These are phyloP conservation scores for Aporophyla lueneburgensis DNA, from an alignment of 2,888 invertebrate species.

Conservation along the genomic window DNA sequence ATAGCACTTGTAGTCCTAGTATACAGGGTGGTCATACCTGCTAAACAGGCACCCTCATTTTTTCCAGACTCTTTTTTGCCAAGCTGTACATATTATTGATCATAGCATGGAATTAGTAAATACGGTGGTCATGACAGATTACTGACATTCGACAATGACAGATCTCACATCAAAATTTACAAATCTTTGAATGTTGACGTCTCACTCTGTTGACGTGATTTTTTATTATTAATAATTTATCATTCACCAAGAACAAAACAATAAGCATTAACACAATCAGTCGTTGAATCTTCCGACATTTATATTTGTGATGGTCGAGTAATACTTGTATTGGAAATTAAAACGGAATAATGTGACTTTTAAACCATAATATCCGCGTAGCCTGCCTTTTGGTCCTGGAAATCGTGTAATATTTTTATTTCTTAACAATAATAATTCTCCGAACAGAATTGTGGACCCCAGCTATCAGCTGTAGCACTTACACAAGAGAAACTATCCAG, in stretches of 20 bases:
- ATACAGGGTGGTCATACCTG: no score
- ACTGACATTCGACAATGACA: slow-evolving; percentile 17
- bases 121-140: background rate
- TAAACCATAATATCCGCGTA: slow-evolving; percentile 21
- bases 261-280: slow-evolving; percentile 6
- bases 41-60: no score
- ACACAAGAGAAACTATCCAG: background rate
- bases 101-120: background rate
- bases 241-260: slow-evolving; percentile 50
- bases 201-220: slow-evolving; percentile 31
- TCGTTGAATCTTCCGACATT: slow-evolving; percentile 5
- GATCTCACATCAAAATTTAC: background rate
- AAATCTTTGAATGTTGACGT: slow-evolving; percentile 29
- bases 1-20: no score
- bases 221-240: slow-evolving; percentile 34
- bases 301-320: slow-evolving; percentile 3
- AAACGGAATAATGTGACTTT: slow-evolving; percentile 55
- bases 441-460: background rate
- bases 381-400: slow-evolving; percentile 1
- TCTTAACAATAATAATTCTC: slow-evolving; percentile 4
- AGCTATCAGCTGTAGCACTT: slow-evolving; percentile 10
- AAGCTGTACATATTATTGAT: background rate
- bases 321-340: slow-evolving; percentile 10
- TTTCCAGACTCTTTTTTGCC: no score
- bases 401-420: slow-evolving; percentile 39